Base-by-base conservation (phyloP, 1,140 invertebrate species). In the Micrasema minimum region DNA sequence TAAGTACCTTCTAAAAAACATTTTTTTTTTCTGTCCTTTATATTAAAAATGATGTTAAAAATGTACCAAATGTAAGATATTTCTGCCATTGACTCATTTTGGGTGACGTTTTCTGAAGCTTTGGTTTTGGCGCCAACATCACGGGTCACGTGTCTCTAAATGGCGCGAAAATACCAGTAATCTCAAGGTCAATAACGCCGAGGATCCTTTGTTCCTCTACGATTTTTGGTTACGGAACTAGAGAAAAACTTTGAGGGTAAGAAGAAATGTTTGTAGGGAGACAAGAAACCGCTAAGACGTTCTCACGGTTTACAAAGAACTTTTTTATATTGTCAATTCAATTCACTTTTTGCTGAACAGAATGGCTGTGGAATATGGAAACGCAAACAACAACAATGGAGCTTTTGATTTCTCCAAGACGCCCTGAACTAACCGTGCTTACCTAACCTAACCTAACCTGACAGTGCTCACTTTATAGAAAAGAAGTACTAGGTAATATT, bases 271-370 rank as follows among this genome's bases (percentile, higher is more conserved):
- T 18, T 14, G 22, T 38, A 46, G 14, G 22, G 31, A 50, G 62
- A 69, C 38, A 69, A 73, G 66, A 69, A 73, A 73, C 71, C 66
- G 71, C 71, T 55, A 72, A 73, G 71, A 73, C 71, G 71, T 73
- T 73, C 71, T 73, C 71, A 73, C 71, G 71, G 46, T 16, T 69
- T 31, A 69, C 71, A 73, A 73, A 66, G 69, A n/a, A 66, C 45
- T 41, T 46, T 69, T 66, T 73, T 73, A 16, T 38, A 22, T 20
- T n/a, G 45, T 50, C 26, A 48, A 35, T 41, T 48, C 67, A 45
- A 59, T 50, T 22, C 59, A 73, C 20, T 69, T 62, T 62, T 73
- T 73, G 71, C 71, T 59, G 71, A 69, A 55, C 43, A 69, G 66
- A 73, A 73, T 66, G 48, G 48, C 41, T 53, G 11, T 22, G 51